A percentile compares a stretch with the other conserved stretches of the same genome.
Evolutionary conservation across 2,797 vertebrate species (phyloP).

Genomic region (Danio kyathit): DNA sequence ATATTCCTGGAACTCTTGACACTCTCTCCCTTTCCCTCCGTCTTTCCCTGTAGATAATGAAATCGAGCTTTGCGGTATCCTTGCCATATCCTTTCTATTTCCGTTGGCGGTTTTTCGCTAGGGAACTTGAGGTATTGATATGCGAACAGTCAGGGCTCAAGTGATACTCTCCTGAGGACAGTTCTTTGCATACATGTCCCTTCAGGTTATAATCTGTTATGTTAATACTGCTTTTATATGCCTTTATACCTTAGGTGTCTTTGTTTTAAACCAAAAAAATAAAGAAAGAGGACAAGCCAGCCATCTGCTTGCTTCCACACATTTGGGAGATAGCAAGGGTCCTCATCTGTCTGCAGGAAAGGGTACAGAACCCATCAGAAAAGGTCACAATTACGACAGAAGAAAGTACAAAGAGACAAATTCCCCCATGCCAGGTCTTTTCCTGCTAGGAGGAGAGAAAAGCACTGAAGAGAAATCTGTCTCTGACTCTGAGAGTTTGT

Average conservation of each 20-base stretch:
- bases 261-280: constrained; percentile 18
- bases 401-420: constrained; percentile 16
- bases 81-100: constrained; percentile 76
- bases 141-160: constrained; percentile 66
- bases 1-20: constrained; percentile 76
- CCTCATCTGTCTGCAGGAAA: constrained; percentile 8
- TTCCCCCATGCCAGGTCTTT: constrained; percentile 24
- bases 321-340: constrained; percentile 25
- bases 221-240: constrained; percentile 39
- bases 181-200: constrained; percentile 67
- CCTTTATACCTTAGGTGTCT: constrained; percentile 19
- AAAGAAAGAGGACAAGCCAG: constrained; percentile 11
- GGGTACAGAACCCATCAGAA: constrained; percentile 40
- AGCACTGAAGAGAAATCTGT: constrained; percentile 16
- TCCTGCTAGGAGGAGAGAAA: constrained; percentile 13
- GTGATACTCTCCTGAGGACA: constrained; percentile 67
- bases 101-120: constrained; percentile 66
- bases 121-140: constrained; percentile 76
- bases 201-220: constrained; percentile 63
- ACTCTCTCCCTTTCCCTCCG: constrained; percentile 66
- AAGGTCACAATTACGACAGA: constrained; percentile 25
- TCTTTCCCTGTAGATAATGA: constrained; percentile 73
- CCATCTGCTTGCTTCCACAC: constrained; percentile 36
- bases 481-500: constrained; percentile 40
- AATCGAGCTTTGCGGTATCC: constrained; percentile 74